Percentiles rank a stretch among this genome's conserved stretches.
Conservation (phyloP, 2,113 vertebrate species). For the Myotis yumanensis region DNA sequence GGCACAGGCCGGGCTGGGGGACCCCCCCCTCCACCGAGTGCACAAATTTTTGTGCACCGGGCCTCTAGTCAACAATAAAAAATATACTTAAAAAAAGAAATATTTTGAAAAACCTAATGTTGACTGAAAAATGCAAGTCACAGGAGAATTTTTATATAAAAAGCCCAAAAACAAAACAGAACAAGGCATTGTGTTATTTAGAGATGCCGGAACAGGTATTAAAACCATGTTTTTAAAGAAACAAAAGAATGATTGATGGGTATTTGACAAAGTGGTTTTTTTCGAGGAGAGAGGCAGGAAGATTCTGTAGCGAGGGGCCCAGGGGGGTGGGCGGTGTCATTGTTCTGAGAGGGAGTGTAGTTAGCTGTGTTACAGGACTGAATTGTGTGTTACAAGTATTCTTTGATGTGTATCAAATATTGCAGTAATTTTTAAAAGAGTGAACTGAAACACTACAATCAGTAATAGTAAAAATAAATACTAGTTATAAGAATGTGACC, state of each 20-base stretch:
- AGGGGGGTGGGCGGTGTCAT: not conserved
- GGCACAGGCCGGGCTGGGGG: too few relatives aligned
- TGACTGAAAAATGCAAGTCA: slow-evolving; percentile 6
- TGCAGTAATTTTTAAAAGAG: slow-evolving; percentile 29
- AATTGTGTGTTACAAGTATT: not conserved
- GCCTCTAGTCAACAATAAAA: too few relatives aligned
- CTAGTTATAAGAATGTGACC: not conserved
- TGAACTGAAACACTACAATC: not conserved
- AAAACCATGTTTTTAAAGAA: not conserved
- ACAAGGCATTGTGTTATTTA: not conserved
- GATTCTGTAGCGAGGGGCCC: rapidly evolving
- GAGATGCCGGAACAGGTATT: not conserved
- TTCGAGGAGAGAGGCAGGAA: not conserved
- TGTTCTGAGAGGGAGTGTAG: not conserved
- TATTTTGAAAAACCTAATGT: not conserved
- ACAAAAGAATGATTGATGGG: not conserved
- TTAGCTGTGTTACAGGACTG: not conserved
- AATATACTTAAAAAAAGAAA: too few relatives aligned
- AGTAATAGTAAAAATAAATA: slow-evolving; percentile 13
- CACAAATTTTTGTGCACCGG: too few relatives aligned
- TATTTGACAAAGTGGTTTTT: not conserved
- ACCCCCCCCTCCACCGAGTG: too few relatives aligned
- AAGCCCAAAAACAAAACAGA: slow-evolving; percentile 16
- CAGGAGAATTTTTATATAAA: not conserved
- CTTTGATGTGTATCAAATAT: not conserved